A percentile compares a stretch with the other conserved stretches of the same genome.
Evolutionary conservation across 2,113 vertebrate genomes (phyloP).

Genomic region (Neogale vison): DNA sequence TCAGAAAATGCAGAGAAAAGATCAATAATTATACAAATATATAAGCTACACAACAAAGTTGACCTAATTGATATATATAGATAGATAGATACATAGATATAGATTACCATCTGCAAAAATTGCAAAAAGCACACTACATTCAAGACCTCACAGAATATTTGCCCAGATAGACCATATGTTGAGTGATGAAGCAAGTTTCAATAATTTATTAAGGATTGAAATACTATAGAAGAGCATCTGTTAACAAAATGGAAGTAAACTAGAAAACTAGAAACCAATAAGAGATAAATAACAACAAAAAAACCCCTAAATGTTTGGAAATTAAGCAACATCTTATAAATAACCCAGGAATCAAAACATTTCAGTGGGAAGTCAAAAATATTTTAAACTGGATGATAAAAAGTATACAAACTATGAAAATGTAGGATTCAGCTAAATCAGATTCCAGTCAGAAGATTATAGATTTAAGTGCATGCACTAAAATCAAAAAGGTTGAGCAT

Average conservation of each 20-base stretch:
- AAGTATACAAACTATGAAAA: neutral
- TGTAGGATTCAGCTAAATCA: neutral
- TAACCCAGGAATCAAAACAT: neutral
- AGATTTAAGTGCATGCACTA: neutral
- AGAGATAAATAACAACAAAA: neutral
- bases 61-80: no score
- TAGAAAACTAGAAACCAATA: neutral
- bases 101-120: neutral
- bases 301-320: neutral
- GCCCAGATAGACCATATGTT: neutral
- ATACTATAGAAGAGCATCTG: neutral
- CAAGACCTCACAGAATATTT: neutral
- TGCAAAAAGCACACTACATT: neutral
- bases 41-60: no score
- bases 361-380: neutral
- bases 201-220: neutral
- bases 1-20: no score
- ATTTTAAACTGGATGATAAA: neutral
- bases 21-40: no score
- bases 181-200: neutral
- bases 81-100: neutral
- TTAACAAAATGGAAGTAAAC: neutral
- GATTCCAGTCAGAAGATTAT: neutral
- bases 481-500: constrained; percentile 5
- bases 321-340: constrained; percentile 19